Evolutionary conservation across 2,888 invertebrate genomes (phyloP).

Genomic region (Drosophila fungiperda): DNA sequence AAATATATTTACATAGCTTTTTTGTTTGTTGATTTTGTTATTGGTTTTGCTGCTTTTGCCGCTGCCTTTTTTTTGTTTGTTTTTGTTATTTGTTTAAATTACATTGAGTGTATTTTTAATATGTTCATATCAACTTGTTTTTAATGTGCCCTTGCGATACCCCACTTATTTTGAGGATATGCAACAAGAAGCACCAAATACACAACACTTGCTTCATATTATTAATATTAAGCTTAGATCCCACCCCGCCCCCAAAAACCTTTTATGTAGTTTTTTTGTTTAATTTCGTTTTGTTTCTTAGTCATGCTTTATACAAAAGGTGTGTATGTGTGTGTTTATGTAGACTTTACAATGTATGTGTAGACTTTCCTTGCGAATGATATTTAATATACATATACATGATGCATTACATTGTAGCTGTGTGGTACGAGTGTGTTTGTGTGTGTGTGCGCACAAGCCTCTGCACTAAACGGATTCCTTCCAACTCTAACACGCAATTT

Average conservation of each 20-base stretch:
- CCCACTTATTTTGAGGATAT: conserved; percentile 56
- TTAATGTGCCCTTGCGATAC: conserved; percentile 53
- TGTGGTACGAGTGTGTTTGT: conserved; percentile 14
- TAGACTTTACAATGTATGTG: conserved; percentile 45
- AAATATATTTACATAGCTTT: conserved; percentile 69
- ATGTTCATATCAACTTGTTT: conserved; percentile 19
- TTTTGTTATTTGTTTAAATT: conserved; percentile 40
- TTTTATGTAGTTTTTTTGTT: conserved; percentile 12
- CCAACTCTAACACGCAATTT: conserved; percentile 34
- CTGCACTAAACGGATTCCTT: conserved; percentile 48
- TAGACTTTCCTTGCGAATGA: conserved; percentile 44
- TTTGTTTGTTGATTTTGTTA: conserved; percentile 14
- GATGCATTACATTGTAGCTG: conserved; percentile 21
- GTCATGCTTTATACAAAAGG: conserved; percentile 65
- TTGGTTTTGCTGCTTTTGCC: conserved; percentile 47
- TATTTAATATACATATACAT: conserved; percentile 21
- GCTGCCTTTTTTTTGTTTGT: conserved; percentile 53
- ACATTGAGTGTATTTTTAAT: conserved; percentile 51
- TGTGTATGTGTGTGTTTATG: conserved; percentile 9
- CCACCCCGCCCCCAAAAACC: conserved; percentile 12
- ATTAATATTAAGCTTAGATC: conserved; percentile 45
- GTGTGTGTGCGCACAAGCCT: conserved; percentile 54
- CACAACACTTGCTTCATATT: conserved; percentile 68
- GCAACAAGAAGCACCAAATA: conserved; percentile 58
- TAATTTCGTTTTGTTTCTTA: conserved; percentile 6